A percentile compares a stretch with the other conserved stretches of the same genome.
phyloP scores from a whole-genome alignment of 2,797 vertebrate species.

The Sebastiscus albofasciatus region DNA sequence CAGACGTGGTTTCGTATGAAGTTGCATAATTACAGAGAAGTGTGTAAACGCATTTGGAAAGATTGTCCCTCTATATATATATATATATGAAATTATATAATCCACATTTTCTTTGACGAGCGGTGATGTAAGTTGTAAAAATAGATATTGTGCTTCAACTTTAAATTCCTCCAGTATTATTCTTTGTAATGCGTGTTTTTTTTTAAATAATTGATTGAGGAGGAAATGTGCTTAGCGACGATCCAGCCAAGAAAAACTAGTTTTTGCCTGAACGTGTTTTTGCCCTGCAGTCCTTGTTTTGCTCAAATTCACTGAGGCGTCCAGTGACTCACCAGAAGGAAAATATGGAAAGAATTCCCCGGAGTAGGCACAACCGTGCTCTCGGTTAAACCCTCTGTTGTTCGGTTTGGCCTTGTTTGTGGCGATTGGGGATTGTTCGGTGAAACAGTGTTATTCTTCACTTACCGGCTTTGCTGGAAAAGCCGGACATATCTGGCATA shows the following conservation, averaged over 20 bases:
- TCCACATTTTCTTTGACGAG: background rate
- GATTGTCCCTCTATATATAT: conserved; percentile 1
- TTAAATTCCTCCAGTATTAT: background rate
- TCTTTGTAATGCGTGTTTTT: background rate
- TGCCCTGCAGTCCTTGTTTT: conserved; percentile 70
- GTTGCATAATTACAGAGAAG: conserved; percentile 34
- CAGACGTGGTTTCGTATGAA: background rate
- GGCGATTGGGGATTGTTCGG: conserved; percentile 71
- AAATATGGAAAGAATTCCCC: conserved; percentile 81
- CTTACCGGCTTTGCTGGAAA: conserved; percentile 67
- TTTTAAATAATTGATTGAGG: background rate
- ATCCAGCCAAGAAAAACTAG: background rate
- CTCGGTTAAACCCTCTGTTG: conserved; percentile 80
- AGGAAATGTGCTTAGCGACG: background rate
- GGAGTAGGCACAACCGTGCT: conserved; percentile 71
- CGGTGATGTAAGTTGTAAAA: background rate
- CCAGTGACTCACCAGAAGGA: conserved; percentile 65
- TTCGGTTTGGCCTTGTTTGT: conserved; percentile 73
- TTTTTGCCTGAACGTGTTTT: background rate
- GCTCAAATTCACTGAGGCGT: conserved; percentile 76
- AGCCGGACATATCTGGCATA: conserved; percentile 83
- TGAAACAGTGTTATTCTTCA: conserved; percentile 81
- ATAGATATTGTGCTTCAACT: background rate
- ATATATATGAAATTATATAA: background rate
- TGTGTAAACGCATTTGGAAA: conserved; percentile 12